Evolutionary conservation across 2,113 vertebrate genomes (phyloP), one percentile per base, ranked within the genome.

Genomic region (human): DNA sequence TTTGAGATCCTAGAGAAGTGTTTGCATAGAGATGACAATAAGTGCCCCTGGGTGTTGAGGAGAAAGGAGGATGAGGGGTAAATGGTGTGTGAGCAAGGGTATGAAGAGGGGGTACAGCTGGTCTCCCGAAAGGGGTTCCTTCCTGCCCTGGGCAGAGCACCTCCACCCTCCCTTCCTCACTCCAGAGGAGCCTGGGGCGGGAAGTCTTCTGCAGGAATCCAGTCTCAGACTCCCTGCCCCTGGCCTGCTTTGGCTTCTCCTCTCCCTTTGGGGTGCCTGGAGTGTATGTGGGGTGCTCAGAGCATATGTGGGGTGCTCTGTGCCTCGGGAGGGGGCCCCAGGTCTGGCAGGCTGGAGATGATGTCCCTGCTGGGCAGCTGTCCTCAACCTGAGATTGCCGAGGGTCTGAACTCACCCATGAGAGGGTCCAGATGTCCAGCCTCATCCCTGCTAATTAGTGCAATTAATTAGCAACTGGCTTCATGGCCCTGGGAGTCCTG

Each of bases 371-470:
- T 1, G 23, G 92, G 96, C 80, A 96, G 96, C 97, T 96, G 89
- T 97, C 92, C 20, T 7, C 8, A 30, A 6, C 96, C 96, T 93
- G 95, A 98, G 97, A 97, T 97, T 94, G 95, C 94, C 89, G 94
- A 98, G 94, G 80, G 1, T n/a, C 97, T 92, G 32, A 97, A 95
- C 96, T 98, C 88, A 14, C 90, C 92, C 0, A 25, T 95, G 97
- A 99, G 98, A 98, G 98, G 93, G 98, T 99, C 99, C 99, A 99
- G 99, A 99, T 99, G 99, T 99, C 99, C 99, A 98, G 99, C 99
- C 98, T 99, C 98, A 98, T 97, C 98, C 94, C 95, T 97, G 93
- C 99, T 99, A 99, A 99, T 99, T 99, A 99, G 98, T 98, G 99
- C 99, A 99, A 99, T 99, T 99, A 99, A 99, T 99, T 99, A 99